Conservation (phyloP, 2,797 vertebrate species). For the Platalea minor region DNA sequence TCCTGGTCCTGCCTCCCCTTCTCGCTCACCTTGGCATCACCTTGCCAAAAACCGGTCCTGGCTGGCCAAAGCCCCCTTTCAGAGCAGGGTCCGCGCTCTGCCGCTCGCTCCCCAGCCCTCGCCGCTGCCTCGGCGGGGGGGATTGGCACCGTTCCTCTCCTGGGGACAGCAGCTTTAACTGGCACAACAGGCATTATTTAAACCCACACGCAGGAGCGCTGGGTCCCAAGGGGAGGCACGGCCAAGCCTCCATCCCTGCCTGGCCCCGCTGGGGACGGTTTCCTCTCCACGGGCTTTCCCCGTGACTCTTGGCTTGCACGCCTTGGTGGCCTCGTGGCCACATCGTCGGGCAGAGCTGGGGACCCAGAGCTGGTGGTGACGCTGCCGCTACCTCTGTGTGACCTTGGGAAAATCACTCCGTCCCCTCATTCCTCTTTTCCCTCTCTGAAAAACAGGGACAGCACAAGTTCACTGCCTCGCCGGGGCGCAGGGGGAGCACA, state of each 20-base stretch:
- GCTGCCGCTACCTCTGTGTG: neutral
- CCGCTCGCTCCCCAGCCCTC: neutral
- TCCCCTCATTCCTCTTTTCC: neutral
- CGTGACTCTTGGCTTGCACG: rapidly evolving
- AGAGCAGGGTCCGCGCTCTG: neutral
- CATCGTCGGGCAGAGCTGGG: neutral
- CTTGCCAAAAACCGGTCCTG: neutral
- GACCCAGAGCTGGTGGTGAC: neutral
- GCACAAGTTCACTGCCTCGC: rapidly evolving
- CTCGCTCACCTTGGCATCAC: neutral
- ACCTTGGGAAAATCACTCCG: neutral
- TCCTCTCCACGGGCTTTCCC: neutral
- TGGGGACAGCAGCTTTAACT: neutral
- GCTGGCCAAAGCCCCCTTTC: neutral
- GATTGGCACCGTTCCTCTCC: neutral
- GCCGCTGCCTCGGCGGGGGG: neutral
- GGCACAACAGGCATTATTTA: neutral
- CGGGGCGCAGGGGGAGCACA: rapidly evolving
- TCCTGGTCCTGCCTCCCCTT: neutral
- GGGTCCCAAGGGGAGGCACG: neutral
- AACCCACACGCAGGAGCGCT: neutral
- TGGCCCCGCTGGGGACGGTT: neutral
- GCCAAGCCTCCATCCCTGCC: neutral
- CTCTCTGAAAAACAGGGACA: neutral
- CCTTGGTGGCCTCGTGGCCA: neutral